Conservation (phyloP, 1,140 invertebrate species). For the Anastrepha obliqua region DNA sequence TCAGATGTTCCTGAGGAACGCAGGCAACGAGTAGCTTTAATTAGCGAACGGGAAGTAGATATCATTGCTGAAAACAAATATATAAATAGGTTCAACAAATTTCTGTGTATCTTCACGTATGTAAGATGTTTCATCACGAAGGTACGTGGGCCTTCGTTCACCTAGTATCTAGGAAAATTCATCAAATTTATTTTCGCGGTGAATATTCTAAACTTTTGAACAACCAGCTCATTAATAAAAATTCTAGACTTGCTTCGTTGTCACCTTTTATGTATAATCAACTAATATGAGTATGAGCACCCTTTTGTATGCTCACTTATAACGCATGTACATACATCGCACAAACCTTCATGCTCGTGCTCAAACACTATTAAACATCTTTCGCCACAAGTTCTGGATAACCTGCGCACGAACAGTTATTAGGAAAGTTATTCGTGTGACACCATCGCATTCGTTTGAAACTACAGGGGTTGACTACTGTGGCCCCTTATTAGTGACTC, state of each 20-base stretch:
- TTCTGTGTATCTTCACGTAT: not conserved
- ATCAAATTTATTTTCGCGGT: not conserved
- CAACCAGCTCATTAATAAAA: not conserved
- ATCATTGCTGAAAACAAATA: too few species aligned
- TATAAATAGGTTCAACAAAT: too few species aligned
- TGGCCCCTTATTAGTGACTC: too few species aligned
- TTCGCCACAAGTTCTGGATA: too few species aligned
- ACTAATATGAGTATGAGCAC: slow-evolving; percentile 34
- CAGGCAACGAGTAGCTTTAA: too few species aligned
- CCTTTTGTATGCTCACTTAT: not conserved
- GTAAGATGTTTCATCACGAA: slow-evolving; percentile 4
- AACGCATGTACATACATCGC: slow-evolving; percentile 16
- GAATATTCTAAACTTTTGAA: not conserved
- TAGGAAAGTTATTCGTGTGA: too few species aligned
- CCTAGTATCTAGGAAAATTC: not conserved
- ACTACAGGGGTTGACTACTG: too few species aligned
- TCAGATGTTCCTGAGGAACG: not conserved
- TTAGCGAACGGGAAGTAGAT: too few species aligned
- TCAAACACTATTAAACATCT: too few species aligned
- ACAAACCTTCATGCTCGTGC: too few species aligned
- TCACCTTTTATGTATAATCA: slow-evolving; percentile 20
- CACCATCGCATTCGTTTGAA: too few species aligned
- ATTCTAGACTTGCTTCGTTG: not conserved
- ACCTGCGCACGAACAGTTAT: too few species aligned
- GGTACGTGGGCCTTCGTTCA: not conserved